Base-by-base conservation (phyloP, 2,797 vertebrate genomes). In the Sebastes hubbsi region DNA sequence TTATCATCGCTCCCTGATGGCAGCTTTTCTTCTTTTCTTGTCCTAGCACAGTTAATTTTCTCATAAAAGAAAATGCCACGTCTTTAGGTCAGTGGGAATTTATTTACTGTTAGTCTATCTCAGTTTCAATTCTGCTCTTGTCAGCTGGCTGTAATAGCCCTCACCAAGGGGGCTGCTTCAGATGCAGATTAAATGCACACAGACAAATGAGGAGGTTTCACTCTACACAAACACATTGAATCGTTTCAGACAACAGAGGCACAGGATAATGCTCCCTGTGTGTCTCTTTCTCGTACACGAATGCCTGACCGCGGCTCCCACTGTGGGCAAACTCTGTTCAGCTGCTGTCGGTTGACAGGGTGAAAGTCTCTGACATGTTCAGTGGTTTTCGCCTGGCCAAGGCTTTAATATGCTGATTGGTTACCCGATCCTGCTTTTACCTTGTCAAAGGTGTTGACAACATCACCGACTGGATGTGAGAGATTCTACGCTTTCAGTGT, bases 131-230 rank as follows among this genome's bases (percentile, higher is more conserved):
- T 82, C 34, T 56, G 60, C 66, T 66, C 36, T 62, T 66, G 80
- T 86, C 82, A 82, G 59, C 34, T 27, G 74, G 58, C 77, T 74
- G 34, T 84, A 77, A 83, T 46, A 30, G 82, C n/a, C 38, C 36
- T 72, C 75, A 58, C 70, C 68, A 58, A 29, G 30, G 68, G 61
- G 34, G 66, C 66, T 54, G 74, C 70, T 78, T 78, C 79, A 81
- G 42, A 77, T 75, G 78, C 71, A 82, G 27, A 85, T 83, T 67
- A 74, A 87, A 89, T 58, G 52, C 78, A 74, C 72, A 61, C 55
- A 73, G 74, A 83, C 80, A 86, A 87, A 91, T 29, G 62, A 79
- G 59, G 32, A 78, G 46, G 56, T 54, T 59, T 85, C 69, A 74
- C 42, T 65, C 60, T 59, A 49, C 82, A 72, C 72, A 83, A 89